Percentiles rank a stretch among this genome's conserved stretches.
These are phyloP conservation scores for Ploceus nigricollis DNA, from an alignment of 2,113 vertebrate species.

Conservation along the genomic window DNA sequence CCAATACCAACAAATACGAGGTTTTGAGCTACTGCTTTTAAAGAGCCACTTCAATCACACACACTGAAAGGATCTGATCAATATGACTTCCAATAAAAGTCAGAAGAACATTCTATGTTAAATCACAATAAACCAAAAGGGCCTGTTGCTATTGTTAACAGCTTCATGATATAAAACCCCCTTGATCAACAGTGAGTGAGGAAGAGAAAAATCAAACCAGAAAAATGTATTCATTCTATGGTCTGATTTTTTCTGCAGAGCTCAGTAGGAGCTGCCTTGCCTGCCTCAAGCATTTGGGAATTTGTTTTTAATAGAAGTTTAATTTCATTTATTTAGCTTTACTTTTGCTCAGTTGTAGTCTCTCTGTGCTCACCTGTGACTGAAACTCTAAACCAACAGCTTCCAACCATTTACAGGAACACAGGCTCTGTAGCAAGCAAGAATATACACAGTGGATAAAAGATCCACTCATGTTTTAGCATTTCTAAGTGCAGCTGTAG, in stretches of 20 bases:
- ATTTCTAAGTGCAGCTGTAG: not conserved
- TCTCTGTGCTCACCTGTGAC: not conserved
- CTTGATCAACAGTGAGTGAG: not conserved
- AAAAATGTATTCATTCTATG: not conserved
- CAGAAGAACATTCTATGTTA: not conserved
- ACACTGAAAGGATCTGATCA: slow-evolving; percentile 23
- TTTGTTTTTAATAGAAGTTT: not conserved
- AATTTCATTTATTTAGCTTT: not conserved
- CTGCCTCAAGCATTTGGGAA: not conserved
- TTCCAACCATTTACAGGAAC: not conserved
- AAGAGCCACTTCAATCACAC: not conserved
- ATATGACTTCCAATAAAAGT: not conserved
- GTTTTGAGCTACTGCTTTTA: slow-evolving; percentile 1
- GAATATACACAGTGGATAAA: not conserved
- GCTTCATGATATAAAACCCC: not conserved
- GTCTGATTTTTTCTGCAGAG: not conserved
- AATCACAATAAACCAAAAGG: slow-evolving; percentile 14
- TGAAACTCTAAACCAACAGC: not conserved
- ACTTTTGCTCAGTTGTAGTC: not conserved
- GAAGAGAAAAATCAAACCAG: not conserved
- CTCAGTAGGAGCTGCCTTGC: not conserved
- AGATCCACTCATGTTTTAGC: not conserved
- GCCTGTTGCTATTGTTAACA: not conserved
- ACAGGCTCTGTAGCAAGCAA: not conserved
- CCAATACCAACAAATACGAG: not conserved